Conservation (phyloP, 2,113 vertebrate species). For the Prietella phreatophila region DNA sequence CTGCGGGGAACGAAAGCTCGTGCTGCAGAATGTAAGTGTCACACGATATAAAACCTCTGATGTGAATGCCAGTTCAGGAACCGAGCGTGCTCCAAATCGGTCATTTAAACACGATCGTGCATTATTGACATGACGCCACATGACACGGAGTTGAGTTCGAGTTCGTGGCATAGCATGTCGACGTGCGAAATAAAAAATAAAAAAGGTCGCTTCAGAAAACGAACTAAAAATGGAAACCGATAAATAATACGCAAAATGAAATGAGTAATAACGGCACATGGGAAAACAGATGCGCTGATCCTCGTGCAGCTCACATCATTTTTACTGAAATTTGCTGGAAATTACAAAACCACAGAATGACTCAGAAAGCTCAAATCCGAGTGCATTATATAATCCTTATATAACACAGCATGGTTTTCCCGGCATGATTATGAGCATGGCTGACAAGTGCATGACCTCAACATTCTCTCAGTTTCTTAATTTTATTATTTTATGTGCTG, state of each 20-base stretch:
- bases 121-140: fast-evolving
- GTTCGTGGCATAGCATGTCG: too few relatives aligned
- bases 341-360: not conserved
- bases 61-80: not conserved
- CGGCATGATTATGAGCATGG: not conserved
- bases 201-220: too few relatives aligned
- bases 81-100: too few relatives aligned
- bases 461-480: too few relatives aligned
- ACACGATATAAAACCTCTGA: too few relatives aligned
- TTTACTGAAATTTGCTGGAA: not conserved
- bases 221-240: too few relatives aligned
- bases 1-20: conserved; percentile 7
- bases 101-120: not conserved
- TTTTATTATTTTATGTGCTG: not conserved
- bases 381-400: not conserved
- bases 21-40: conserved; percentile 32
- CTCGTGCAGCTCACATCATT: too few relatives aligned
- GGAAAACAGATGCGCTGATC: not conserved
- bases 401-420: not conserved
- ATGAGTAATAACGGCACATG: fast-evolving
- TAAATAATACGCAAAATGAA: too few relatives aligned
- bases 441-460: not conserved
- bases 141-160: too few relatives aligned
- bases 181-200: too few relatives aligned
- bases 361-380: not conserved